Evolutionary conservation across 2,888 invertebrate species (phyloP).

Genomic region (Leptinotarsa tumamoca): DNA sequence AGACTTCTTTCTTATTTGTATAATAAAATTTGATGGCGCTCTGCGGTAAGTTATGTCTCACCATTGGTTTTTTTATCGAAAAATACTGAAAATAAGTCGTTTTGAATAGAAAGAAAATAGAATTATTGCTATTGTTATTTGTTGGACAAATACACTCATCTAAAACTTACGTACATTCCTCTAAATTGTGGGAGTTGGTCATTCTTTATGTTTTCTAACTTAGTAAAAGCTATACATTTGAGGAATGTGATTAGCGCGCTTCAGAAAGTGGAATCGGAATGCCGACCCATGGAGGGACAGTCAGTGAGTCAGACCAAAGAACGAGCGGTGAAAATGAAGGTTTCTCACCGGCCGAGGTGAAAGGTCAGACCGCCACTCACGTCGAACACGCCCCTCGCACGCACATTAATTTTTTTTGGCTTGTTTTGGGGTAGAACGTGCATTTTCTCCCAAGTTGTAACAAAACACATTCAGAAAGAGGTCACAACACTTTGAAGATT

Average conservation of each 20-base stretch:
- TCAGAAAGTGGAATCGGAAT: slow-evolving; percentile 18
- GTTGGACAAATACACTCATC: too few species aligned
- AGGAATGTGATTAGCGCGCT: slow-evolving; percentile 19
- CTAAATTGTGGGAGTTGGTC: not conserved
- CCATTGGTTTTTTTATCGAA: too few species aligned
- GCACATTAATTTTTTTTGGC: slow-evolving; percentile 42
- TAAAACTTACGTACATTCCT: too few species aligned
- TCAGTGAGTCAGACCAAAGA: slow-evolving; percentile 15
- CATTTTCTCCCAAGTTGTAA: not conserved
- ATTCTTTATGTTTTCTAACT: not conserved
- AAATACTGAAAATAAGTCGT: too few species aligned
- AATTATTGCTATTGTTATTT: too few species aligned
- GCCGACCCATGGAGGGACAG: slow-evolving; percentile 3
- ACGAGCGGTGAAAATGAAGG: slow-evolving; percentile 41
- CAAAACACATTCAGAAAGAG: not conserved
- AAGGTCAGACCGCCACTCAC: slow-evolving; percentile 58
- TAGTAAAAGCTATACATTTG: not conserved
- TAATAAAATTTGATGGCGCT: too few species aligned
- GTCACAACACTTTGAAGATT: not conserved
- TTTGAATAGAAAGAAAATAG: too few species aligned
- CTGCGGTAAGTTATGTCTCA: too few species aligned
- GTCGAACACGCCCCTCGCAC: slow-evolving; percentile 58
- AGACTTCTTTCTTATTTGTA: too few species aligned
- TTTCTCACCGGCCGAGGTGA: slow-evolving; percentile 56
- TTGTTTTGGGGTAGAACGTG: slow-evolving; percentile 1